phyloP scores from a whole-genome alignment of 2,888 invertebrate species.

The Leptopilina myrica region DNA sequence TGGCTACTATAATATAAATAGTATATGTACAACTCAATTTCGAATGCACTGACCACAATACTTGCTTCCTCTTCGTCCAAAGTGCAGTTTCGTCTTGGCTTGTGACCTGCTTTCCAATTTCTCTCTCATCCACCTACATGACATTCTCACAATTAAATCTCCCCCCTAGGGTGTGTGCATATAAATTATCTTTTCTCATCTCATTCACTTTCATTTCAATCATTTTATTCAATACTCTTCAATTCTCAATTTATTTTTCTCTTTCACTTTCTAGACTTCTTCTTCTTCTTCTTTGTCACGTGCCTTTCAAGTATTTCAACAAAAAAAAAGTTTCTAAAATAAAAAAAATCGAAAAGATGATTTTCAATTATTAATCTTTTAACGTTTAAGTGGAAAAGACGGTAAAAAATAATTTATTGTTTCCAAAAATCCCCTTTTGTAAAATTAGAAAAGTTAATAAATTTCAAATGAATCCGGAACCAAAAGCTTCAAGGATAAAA shows the following conservation, averaged over 20 bases:
- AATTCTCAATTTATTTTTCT: not conserved
- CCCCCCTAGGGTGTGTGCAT: conserved; percentile 34
- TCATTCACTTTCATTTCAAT: not conserved
- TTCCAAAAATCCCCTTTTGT: not conserved
- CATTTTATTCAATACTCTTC: not conserved
- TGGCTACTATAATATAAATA: conserved; percentile 35
- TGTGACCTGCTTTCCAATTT: conserved; percentile 60
- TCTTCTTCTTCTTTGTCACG: too few species aligned
- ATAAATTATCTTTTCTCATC: not conserved
- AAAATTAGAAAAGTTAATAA: conserved; percentile 2
- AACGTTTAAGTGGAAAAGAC: not conserved
- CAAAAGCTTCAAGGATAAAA: conserved; percentile 30
- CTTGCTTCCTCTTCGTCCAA: conserved; percentile 55
- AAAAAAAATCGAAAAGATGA: too few species aligned
- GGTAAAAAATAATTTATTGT: not conserved
- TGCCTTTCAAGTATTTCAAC: too few species aligned
- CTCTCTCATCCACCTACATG: conserved; percentile 57
- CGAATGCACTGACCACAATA: conserved; percentile 49
- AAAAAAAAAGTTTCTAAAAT: too few species aligned
- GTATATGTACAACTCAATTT: conserved; percentile 38
- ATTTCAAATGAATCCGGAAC: conserved; percentile 28
- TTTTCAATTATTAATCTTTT: not conserved
- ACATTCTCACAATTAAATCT: conserved; percentile 45
- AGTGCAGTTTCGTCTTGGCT: conserved; percentile 47
- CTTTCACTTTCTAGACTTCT: too few species aligned